phyloP scores from a whole-genome alignment of 2,888 invertebrate genomes.

The Cheiracanthium punctorium region DNA sequence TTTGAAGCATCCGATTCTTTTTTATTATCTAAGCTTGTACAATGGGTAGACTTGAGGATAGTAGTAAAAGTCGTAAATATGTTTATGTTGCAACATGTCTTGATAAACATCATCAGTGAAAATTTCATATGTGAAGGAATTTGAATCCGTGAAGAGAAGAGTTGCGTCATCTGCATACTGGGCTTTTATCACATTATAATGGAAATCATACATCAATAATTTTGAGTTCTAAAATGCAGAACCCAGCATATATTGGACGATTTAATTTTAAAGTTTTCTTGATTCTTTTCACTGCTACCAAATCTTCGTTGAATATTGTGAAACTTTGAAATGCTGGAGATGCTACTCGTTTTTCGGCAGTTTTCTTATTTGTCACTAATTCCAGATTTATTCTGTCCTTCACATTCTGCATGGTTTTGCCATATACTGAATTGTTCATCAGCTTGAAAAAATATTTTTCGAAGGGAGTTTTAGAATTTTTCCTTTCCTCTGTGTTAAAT shows the following conservation, averaged over 20 bases:
- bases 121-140: conserved; percentile 73
- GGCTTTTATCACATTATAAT: conserved; percentile 71
- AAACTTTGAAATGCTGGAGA: conserved; percentile 48
- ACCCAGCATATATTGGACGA: conserved; percentile 72
- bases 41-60: conserved; percentile 72
- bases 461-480: no score
- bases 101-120: conserved; percentile 70
- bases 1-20: conserved; percentile 74
- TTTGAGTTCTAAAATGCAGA: conserved; percentile 73
- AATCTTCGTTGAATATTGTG: conserved; percentile 22
- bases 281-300: conserved; percentile 8
- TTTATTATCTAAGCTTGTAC: conserved; percentile 71
- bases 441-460: no score
- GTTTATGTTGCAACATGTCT: conserved; percentile 68
- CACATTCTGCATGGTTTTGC: conserved; percentile 73
- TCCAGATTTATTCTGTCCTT: conserved; percentile 41
- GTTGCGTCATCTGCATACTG: conserved; percentile 71
- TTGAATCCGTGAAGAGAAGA: conserved; percentile 74
- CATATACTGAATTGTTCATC: conserved; percentile 73
- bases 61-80: conserved; percentile 72
- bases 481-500: conserved; percentile 57
- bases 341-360: conserved; percentile 18
- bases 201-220: conserved; percentile 73
- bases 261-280: conserved; percentile 64
- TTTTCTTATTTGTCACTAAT: conserved; percentile 55